These are phyloP conservation scores for Micropoecilia bifurca DNA, from an alignment of 2,797 vertebrate species.

Conservation along the genomic window DNA sequence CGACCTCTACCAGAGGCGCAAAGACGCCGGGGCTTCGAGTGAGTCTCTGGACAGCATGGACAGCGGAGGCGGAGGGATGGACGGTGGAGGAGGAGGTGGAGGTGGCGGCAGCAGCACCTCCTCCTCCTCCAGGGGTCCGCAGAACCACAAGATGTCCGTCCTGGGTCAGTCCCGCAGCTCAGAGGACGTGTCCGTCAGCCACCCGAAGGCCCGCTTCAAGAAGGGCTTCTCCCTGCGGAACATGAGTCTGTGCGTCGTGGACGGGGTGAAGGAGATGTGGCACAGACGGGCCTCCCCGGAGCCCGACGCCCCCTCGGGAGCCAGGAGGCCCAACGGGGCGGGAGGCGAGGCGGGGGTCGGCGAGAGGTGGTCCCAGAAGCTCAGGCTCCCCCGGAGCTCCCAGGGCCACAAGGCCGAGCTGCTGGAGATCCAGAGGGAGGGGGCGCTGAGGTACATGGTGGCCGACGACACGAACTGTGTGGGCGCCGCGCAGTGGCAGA, in stretches of 20 bases:
- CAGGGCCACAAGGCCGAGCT: conserved; percentile 90
- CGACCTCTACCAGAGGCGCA: conserved; percentile 81
- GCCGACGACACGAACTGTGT: conserved; percentile 93
- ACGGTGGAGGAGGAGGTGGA: conserved; percentile 64
- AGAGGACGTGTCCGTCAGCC: conserved; percentile 89
- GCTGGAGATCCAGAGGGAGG: conserved; percentile 95
- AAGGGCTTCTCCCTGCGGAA: conserved; percentile 97
- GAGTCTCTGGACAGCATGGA: conserved; percentile 92
- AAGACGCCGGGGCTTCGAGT: conserved; percentile 86
- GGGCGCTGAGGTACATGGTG: conserved; percentile 93
- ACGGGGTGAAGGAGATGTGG: conserved; percentile 96
- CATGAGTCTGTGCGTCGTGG: conserved; percentile 97
- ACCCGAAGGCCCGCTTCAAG: conserved; percentile 89
- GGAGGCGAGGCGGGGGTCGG: conserved; percentile 78
- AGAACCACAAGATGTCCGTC: conserved; percentile 83
- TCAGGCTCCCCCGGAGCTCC: conserved; percentile 85
- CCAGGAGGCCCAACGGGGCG: conserved; percentile 79
- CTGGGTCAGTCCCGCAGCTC: conserved; percentile 95
- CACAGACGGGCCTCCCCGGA: conserved; percentile 91
- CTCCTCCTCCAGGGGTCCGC: conserved; percentile 74
- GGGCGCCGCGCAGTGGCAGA: conserved; percentile 93
- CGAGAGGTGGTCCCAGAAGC: conserved; percentile 89
- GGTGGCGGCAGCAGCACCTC: conserved; percentile 69
- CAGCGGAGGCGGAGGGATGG: conserved; percentile 76
- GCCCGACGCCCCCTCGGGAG: conserved; percentile 69